Evolutionary conservation across 2,797 vertebrate species (phyloP), one percentile per base, ranked within the genome.

Genomic region (Acanthornis magna): DNA sequence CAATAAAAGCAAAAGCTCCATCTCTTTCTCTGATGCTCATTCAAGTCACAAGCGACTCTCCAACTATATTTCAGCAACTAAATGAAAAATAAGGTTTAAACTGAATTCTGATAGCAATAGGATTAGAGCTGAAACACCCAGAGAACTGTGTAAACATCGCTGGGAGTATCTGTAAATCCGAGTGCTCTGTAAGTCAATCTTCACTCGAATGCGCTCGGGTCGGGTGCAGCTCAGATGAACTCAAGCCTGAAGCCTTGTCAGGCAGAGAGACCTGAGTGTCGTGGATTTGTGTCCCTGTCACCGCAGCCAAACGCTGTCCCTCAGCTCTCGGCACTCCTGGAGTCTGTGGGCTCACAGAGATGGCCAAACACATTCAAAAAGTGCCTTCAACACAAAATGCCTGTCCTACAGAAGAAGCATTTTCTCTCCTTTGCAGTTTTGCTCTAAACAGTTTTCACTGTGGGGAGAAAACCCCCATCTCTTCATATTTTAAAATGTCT

Each of bases 171-270:
- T 68, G 88, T 47, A 93, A 96, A 96, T 95, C 93, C 60, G 3
- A 95, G 80, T 57, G 88, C 96, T 96, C 95, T 92, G 23, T 66
- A 36, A 95, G 91, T 96, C 94, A 97, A 91, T 97, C 96, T 96
- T 57, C 75, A 45, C 82, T 91, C 29, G 2, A 2, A 43, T 17
- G 71, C 13, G 60, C 82, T 95, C 80, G 4, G 80, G 26, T 85
- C 51, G 8, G 34, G 12, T 53, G 84, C 79, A 86, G 72, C 34
- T 29, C 18, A 72, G 60, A 88, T 91, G 88, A 93, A 95, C 92
- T 95, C 70, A 42, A 54, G 77, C 79, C 29, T 54, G 63, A 66
- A 91, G 93, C 6, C 85, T 72, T 91, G 86, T 93, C 90, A 93
- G 86, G 30, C 67, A 17, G 20, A 42, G 1, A 89, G 71, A 47